These are phyloP conservation scores for mouse (Mus musculus) DNA, from an alignment of 2,113 vertebrate genomes.

Conservation along the genomic window GRCm39 chr2:40707501-40708000, in stretches of 20 bases:
- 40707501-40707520: neutral
- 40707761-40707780: neutral
- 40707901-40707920: neutral
- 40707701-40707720: neutral
- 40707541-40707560: neutral
- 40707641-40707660: neutral
- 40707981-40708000: constrained; percentile 92
- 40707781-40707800: neutral
- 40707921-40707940: constrained; percentile 90
- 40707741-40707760: neutral
- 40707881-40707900: too few relatives aligned
- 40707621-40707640: neutral
- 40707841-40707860: neutral
- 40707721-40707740: neutral
- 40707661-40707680: neutral
- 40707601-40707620: neutral
- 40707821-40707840: neutral
- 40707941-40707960: constrained; percentile 89
- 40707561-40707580: neutral
- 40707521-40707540: neutral
- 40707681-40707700: too few relatives aligned
- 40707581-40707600: neutral
- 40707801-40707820: neutral
- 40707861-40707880: neutral
- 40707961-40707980: constrained; percentile 90